Base-by-base conservation (phyloP, 92 coral and sea anemone genomes). In the Siderastrea radians region DNA sequence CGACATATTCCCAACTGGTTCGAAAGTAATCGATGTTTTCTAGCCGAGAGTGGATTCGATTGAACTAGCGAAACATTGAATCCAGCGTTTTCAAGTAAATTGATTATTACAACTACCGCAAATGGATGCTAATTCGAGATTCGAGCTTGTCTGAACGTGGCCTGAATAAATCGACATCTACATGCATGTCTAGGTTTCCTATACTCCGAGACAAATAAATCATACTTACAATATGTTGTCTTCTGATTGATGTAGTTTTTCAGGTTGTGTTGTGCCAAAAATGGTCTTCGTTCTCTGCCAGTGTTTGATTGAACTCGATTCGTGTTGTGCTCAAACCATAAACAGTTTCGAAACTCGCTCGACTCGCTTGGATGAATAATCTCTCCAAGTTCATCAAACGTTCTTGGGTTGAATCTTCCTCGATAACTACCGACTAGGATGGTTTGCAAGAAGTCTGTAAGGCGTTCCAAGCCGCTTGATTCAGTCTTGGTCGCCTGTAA, bases 291-390 rank as follows among this genome's bases (percentile, higher is more conserved):
- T 45, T 26, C 45, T 44, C 45, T 60, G 11, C n/a, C 7, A 14
- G 63, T 60, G 59, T 65, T 73, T 81, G 87, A 73, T 74, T 64
- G 87, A 71, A 74, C 61, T 73, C 87, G 77, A 61, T 84, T 84
- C 80, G 44, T 46, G 81, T 60, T 7, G n/a, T 63, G 72, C 69
- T 84, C 87, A 60, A 84, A 73, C 58, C 80, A 76, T 49, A 72
- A 72, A 74, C 66, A 60, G 71, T 13, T 47, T 79, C 38, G 74
- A 80, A 80, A 49, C 84, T 59, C 69, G 82, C 45, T 82, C 49
- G 77, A 69, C 11, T 48, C 86, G 86, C 67, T 82, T 82, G 59
- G 55, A 49, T 15, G 49, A 81, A 16, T 70, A 17, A 69, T 66
- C 74, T 46, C 70, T 16, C 14, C 52, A 16, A 45, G 19, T 57